Base-by-base conservation (phyloP, 2,797 vertebrate species). In the Artibeus lituratus region DNA sequence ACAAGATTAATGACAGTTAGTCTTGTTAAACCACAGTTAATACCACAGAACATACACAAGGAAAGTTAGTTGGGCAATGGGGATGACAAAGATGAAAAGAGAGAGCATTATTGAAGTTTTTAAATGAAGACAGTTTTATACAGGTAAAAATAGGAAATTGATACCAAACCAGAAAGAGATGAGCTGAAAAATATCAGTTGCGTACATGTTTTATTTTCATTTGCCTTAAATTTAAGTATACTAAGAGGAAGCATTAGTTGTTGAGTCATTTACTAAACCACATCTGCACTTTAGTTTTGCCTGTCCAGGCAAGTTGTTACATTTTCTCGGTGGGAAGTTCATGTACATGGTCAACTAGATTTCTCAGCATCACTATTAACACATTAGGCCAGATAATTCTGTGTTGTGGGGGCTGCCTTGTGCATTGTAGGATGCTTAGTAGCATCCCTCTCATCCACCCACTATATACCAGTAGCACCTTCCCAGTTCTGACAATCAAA, bases 171-270 rank as follows among this genome's bases (percentile, higher is more conserved):
- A 62, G 59, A 88, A 86, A 83, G 39, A 65, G 80, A 24, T 42
- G 85, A 57, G 42, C 67, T 88, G 24, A 87, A 93, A 35, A 84
- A 72, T 47, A 47, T 65, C 16, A 73, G 47, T 81, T 91, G 80
- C 73, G 84, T 14, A 19, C 42, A 65, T 44, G n/a, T 53, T 83
- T 83, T 62, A 22, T 76, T 96, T 95, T 78, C 22, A 86, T 37
- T 89, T 80, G 14, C 51, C 26, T 74, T 96, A 74, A 94, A 95
- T 69, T 5, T 84, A 90, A 92, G 35, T 81, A n/a, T 84, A 81
- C 3, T 26, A 29, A 7, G 42, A 90, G 37, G 80, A 72, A 72
- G 57, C 8, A 87, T 74, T 62, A 29, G 39, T 76, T 62, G n/a
- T 62, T 91, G 65, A 69, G 37, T 81, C 72, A 85, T 35, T 76